Conservation (phyloP, 2,797 vertebrate genomes). For the Taenioides sp. region DNA sequence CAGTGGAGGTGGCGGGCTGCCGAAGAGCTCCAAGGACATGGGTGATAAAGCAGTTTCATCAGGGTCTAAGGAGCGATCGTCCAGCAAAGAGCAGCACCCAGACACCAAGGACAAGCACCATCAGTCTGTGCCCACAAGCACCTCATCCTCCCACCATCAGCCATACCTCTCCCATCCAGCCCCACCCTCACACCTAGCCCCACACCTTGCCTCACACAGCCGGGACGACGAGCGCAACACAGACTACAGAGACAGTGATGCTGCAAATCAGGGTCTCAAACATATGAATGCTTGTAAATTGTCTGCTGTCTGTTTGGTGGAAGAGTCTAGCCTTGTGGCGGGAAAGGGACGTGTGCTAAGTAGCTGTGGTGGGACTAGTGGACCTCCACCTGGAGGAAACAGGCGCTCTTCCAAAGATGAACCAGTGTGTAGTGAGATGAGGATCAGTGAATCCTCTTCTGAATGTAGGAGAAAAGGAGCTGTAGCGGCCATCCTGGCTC, state of each 20-base stretch:
- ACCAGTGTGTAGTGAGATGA: constrained; percentile 74
- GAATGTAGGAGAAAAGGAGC: constrained; percentile 86
- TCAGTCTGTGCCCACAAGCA: constrained; percentile 42
- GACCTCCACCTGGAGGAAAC: constrained; percentile 57
- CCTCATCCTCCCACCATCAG: constrained; percentile 63
- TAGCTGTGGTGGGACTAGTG: constrained; percentile 70
- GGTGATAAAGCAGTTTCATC: constrained; percentile 73
- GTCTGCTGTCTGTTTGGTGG: constrained; percentile 52
- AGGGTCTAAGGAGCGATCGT: constrained; percentile 77
- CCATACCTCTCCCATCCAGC: constrained; percentile 62
- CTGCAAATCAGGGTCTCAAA: constrained; percentile 71
- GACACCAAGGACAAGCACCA: constrained; percentile 80
- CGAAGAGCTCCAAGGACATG: constrained; percentile 75
- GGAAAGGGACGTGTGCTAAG: constrained; percentile 67
- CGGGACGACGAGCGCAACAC: constrained; percentile 85
- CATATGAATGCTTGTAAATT: constrained; percentile 88
- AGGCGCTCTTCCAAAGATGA: constrained; percentile 82
- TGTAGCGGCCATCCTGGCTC: constrained; percentile 79
- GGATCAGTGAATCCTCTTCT: constrained; percentile 79
- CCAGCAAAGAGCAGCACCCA: constrained; percentile 75
- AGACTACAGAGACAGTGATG: constrained; percentile 83
- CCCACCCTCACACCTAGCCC: constrained; percentile 59
- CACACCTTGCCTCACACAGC: constrained; percentile 58
- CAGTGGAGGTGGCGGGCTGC: constrained; percentile 69
- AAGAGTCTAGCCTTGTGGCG: constrained; percentile 66